These are phyloP conservation scores for Salvelinus sp. DNA, from an alignment of 2,113 vertebrate species.

Conservation along the genomic window DNA sequence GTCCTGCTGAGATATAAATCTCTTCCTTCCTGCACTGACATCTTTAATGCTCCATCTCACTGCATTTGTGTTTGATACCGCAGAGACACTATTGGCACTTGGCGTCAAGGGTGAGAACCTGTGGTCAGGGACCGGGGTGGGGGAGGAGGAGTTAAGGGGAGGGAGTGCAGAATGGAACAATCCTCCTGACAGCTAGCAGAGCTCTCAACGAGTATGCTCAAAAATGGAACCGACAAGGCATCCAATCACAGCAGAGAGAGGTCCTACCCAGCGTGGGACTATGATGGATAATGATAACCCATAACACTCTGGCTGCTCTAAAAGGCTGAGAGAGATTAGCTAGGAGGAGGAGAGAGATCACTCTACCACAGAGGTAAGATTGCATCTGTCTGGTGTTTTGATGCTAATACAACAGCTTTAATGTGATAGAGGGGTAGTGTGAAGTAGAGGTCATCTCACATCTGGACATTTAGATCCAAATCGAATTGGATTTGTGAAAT, in stretches of 20 bases:
- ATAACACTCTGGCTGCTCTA: conserved; percentile 15
- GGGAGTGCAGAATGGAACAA: neutral
- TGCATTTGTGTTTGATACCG: neutral
- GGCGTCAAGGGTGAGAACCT: neutral
- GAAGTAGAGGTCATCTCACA: neutral
- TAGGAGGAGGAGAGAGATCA: neutral
- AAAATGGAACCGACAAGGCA: conserved; percentile 28
- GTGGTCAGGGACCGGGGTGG: neutral
- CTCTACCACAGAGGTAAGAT: conserved; percentile 9
- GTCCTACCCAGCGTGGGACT: neutral
- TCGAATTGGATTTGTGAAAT: no score
- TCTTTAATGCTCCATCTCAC: neutral
- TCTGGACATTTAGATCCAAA: no score
- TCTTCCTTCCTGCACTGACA: conserved; percentile 4
- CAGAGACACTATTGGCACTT: neutral
- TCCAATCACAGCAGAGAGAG: conserved; percentile 22
- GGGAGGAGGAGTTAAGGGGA: neutral
- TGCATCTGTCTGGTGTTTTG: neutral
- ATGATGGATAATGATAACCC: conserved; percentile 11
- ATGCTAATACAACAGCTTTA: conserved; percentile 19
- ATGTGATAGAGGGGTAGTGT: neutral
- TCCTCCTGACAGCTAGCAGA: neutral
- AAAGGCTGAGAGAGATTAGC: conserved; percentile 27
- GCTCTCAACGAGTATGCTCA: conserved; percentile 12
- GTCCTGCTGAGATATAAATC: neutral